These are phyloP conservation scores for Sphenopsis melanotis DNA, from an alignment of 2,797 vertebrate species.

Conservation along the genomic window DNA sequence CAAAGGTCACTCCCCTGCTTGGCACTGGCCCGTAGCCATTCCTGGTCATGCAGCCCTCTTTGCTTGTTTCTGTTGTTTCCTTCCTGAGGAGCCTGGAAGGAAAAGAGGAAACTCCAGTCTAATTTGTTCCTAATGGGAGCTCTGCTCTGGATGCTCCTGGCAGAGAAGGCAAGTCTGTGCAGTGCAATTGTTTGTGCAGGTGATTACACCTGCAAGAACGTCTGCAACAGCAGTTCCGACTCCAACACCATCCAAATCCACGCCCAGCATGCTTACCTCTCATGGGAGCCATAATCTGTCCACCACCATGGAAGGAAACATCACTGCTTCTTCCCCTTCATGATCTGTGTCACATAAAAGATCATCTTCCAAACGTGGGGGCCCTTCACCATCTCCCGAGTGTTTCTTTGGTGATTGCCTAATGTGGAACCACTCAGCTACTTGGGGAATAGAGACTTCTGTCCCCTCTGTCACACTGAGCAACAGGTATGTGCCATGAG, in stretches of 20 bases:
- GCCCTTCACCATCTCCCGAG: not conserved
- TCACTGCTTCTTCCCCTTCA: not conserved
- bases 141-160: not conserved
- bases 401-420: not conserved
- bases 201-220: not conserved
- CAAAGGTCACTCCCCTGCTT: not conserved
- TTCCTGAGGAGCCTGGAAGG: not conserved
- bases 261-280: not conserved
- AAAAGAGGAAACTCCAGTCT: slow-evolving; percentile 33
- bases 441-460: not conserved
- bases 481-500: not conserved
- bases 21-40: fast-evolving
- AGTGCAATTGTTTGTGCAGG: not conserved
- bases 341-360: not conserved
- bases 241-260: not conserved
- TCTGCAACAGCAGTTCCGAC: not conserved
- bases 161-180: not conserved
- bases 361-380: fast-evolving
- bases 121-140: not conserved
- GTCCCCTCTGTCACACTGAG: not conserved
- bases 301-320: not conserved
- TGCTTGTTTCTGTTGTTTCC: fast-evolving
- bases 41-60: not conserved
- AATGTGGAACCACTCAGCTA: not conserved
- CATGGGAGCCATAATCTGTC: not conserved